Conservation (phyloP, 2,113 vertebrate genomes). For the Apteryx owenii region DNA sequence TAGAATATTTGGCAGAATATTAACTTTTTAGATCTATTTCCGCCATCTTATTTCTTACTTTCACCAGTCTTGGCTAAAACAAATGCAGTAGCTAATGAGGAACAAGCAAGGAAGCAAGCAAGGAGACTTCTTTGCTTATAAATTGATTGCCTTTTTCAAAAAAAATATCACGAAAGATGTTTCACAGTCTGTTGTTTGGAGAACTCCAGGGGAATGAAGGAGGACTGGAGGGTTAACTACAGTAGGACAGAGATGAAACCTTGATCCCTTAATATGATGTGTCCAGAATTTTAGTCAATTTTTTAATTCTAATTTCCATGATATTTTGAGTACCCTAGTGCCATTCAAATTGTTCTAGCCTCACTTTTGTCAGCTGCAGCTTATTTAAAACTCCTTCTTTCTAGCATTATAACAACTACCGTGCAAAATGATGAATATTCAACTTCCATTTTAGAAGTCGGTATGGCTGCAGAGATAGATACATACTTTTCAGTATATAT, state of each 20-base stretch:
- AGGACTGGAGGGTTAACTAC: background rate
- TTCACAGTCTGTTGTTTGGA: background rate
- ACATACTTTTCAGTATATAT: conserved; percentile 13
- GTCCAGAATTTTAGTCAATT: background rate
- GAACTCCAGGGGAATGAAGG: background rate
- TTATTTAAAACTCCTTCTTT: background rate
- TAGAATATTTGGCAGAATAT: background rate
- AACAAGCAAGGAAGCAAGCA: background rate
- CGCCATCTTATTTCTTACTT: background rate
- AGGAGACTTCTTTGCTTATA: background rate
- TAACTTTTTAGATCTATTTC: background rate
- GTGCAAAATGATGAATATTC: conserved; percentile 10
- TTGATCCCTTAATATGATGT: background rate
- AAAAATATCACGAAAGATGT: background rate
- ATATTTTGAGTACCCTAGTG: background rate
- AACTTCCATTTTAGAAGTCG: background rate
- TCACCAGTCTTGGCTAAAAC: background rate
- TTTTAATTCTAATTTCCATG: background rate
- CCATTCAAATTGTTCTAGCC: background rate
- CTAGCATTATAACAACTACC: background rate
- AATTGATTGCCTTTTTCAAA: background rate
- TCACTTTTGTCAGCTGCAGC: background rate
- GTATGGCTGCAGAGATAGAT: background rate
- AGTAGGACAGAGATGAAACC: background rate
- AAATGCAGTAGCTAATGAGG: background rate